A percentile compares a stretch with the other conserved stretches of the same genome.
These are phyloP conservation scores for Mandrillus leucophaeus DNA, from an alignment of 2,113 vertebrate genomes.

Conservation along the genomic window DNA sequence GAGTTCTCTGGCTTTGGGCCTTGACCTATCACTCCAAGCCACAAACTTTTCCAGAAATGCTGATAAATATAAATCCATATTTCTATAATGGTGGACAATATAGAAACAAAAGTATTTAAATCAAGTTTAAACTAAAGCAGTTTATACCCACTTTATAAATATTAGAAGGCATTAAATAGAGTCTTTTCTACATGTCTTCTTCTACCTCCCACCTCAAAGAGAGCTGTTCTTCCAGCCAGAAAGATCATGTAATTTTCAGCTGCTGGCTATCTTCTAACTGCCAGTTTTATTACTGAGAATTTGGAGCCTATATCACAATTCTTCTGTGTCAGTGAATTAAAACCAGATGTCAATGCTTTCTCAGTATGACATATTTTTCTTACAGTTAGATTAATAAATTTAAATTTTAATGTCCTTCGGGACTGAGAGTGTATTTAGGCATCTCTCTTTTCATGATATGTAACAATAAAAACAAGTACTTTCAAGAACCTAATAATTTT, in stretches of 20 bases:
- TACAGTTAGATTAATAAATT: conserved; percentile 49
- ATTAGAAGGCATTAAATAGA: not conserved
- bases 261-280: not conserved
- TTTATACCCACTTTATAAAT: not conserved
- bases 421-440: conserved; percentile 3
- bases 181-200: not conserved
- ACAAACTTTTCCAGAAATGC: not conserved
- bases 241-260: not conserved
- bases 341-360: conserved; percentile 34
- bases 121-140: not conserved
- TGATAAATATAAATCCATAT: not conserved
- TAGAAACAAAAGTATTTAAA: not conserved
- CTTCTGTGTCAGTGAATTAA: conserved; percentile 32
- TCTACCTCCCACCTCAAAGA: not conserved
- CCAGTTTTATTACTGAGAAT: conserved; percentile 1
- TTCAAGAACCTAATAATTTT: conserved; percentile 57
- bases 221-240: not conserved
- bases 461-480: conserved; percentile 34
- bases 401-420: conserved; percentile 45
- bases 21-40: not conserved
- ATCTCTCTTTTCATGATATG: conserved; percentile 33
- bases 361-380: not conserved
- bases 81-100: not conserved
- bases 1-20: not conserved
- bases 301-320: not conserved